Evolutionary conservation across 2,888 invertebrate species (phyloP).

Genomic region (Drosophila parthenogenetica): DNA sequence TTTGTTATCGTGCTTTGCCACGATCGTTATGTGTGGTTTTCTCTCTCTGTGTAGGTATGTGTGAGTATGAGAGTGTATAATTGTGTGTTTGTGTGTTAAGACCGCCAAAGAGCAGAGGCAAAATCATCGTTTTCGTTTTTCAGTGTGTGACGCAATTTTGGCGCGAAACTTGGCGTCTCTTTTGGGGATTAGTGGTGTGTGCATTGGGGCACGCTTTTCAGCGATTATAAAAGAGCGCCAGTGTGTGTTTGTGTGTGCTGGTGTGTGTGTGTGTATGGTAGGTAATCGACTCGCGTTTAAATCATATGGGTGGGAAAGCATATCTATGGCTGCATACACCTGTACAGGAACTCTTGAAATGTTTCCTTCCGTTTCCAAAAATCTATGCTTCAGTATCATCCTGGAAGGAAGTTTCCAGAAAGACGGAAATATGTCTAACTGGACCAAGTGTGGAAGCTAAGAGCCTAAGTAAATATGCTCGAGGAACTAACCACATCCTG

Average conservation of each 20-base stretch:
- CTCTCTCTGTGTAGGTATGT: slow-evolving; percentile 22
- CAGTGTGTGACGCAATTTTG: slow-evolving; percentile 76
- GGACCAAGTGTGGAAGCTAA: slow-evolving; percentile 31
- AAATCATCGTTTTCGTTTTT: slow-evolving; percentile 44
- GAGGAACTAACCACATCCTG: slow-evolving; percentile 68
- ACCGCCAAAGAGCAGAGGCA: slow-evolving; percentile 66
- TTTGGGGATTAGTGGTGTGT: slow-evolving; percentile 61
- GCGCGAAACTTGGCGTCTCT: slow-evolving; percentile 78
- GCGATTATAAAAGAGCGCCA: slow-evolving; percentile 6
- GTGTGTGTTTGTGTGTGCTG: slow-evolving; percentile 5
- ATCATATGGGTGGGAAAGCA: background rate
- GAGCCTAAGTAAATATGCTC: slow-evolving; percentile 62
- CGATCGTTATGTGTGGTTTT: slow-evolving; percentile 69
- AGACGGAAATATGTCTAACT: slow-evolving; percentile 21
- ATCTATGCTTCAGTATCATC: background rate
- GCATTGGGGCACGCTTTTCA: slow-evolving; percentile 55
- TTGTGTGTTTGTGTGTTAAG: slow-evolving; percentile 36
- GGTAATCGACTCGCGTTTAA: background rate
- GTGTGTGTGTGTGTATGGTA: background rate
- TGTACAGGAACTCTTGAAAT: slow-evolving; percentile 36
- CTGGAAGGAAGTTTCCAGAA: slow-evolving; percentile 26
- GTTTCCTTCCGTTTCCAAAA: slow-evolving; percentile 56
- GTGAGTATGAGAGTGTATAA: slow-evolving; percentile 7
- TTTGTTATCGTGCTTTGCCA: slow-evolving; percentile 76
- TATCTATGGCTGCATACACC: slow-evolving; percentile 25